Conservation (phyloP, 2,797 vertebrate genomes). For the Oreochromis mossambicus region DNA sequence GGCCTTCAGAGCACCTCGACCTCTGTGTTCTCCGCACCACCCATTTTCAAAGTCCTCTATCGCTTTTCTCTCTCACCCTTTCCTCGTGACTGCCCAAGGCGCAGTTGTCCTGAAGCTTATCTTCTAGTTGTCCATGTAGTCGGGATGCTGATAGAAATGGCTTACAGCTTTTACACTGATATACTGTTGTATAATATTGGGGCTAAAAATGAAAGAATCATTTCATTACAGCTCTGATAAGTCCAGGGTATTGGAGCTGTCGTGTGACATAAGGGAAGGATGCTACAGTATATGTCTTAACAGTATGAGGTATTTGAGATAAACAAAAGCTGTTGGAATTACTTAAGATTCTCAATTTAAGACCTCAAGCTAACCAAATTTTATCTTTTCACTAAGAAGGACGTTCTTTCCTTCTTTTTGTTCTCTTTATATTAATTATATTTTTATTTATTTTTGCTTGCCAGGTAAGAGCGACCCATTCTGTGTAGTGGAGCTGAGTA, state of each 20-base stretch:
- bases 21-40: slow-evolving; percentile 6
- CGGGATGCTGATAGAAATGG: slow-evolving; percentile 44
- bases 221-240: slow-evolving; percentile 58
- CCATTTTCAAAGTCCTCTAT: slow-evolving; percentile 20
- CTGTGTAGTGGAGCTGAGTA: slow-evolving; percentile 96
- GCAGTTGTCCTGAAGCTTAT: slow-evolving; percentile 58
- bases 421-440: neutral
- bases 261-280: slow-evolving; percentile 2
- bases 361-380: neutral
- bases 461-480: slow-evolving; percentile 97
- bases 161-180: slow-evolving; percentile 42
- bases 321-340: slow-evolving; percentile 1
- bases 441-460: neutral
- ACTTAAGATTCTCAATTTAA: neutral
- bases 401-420: neutral
- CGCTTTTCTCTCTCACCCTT: slow-evolving; percentile 4
- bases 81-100: slow-evolving; percentile 34
- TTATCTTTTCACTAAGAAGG: neutral
- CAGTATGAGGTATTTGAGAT: neutral
- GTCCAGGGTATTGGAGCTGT: slow-evolving; percentile 30
- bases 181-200: slow-evolving; percentile 14
- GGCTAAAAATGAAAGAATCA: slow-evolving; percentile 48
- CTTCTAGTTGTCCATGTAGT: slow-evolving; percentile 50
- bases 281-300: slow-evolving; percentile 8
- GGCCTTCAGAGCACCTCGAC: slow-evolving; percentile 27